phyloP scores from a whole-genome alignment of 1,140 invertebrate genomes.

The Bicyclus anynana region DNA sequence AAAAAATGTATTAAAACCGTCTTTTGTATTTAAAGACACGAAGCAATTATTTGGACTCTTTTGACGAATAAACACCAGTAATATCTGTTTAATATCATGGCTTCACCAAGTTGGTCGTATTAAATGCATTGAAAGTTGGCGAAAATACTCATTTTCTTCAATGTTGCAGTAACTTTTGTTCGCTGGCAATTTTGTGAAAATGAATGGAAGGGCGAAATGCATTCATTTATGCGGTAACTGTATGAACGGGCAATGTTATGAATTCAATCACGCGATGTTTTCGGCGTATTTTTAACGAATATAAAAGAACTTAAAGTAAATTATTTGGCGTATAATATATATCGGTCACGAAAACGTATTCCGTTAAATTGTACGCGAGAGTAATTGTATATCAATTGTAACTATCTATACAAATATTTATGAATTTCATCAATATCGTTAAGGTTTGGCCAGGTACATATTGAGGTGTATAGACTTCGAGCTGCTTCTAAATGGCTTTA shows the following conservation, averaged over 20 bases:
- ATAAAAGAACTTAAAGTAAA: too few species aligned
- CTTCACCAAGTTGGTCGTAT: slow-evolving; percentile 2
- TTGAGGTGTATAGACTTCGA: too few species aligned
- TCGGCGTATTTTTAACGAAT: not conserved
- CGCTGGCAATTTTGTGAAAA: slow-evolving; percentile 37
- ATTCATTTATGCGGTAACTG: slow-evolving; percentile 16
- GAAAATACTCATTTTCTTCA: slow-evolving; percentile 43
- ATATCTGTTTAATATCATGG: not conserved
- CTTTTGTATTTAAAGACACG: not conserved
- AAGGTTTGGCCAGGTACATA: too few species aligned
- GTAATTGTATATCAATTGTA: too few species aligned
- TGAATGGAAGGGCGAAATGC: slow-evolving; percentile 25
- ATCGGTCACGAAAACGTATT: too few species aligned
- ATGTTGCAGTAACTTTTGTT: slow-evolving; percentile 43
- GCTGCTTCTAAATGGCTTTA: too few species aligned
- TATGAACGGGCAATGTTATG: slow-evolving; percentile 30
- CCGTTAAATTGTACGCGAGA: too few species aligned
- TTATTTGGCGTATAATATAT: too few species aligned
- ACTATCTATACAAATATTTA: too few species aligned
- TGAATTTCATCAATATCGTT: too few species aligned
- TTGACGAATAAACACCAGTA: not conserved
- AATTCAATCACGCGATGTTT: slow-evolving; percentile 30
- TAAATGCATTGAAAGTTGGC: slow-evolving; percentile 48
- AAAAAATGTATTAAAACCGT: not conserved
- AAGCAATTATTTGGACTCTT: not conserved